Evolutionary conservation across 2,888 invertebrate species (phyloP).

Genomic region (Apamea crenata): DNA sequence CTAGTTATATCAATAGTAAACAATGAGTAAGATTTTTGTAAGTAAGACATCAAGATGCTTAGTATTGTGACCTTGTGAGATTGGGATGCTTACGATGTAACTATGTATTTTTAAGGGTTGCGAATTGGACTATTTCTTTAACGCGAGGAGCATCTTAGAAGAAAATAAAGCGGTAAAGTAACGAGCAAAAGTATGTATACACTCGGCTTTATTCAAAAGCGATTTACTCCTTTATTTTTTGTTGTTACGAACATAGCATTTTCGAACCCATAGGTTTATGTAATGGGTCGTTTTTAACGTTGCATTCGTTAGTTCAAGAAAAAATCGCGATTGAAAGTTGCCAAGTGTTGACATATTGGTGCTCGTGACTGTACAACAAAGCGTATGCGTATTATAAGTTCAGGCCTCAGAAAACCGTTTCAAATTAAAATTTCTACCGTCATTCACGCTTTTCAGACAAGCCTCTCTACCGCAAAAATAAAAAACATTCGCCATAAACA

Average conservation of each 20-base stretch:
- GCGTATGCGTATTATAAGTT: neutral
- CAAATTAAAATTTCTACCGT: constrained; percentile 9
- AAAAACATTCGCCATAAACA: constrained; percentile 12
- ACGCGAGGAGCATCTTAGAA: neutral
- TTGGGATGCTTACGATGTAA: constrained; percentile 7
- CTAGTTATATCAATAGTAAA: constrained; percentile 69
- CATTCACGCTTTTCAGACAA: constrained; percentile 18
- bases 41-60: constrained; percentile 17
- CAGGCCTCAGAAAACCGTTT: neutral
- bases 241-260: too few species aligned
- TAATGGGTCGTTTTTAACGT: too few species aligned
- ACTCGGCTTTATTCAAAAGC: too few species aligned
- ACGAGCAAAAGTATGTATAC: too few species aligned
- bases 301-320: too few species aligned
- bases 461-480: constrained; percentile 25
- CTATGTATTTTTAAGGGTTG: neutral
- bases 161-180: neutral
- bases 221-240: too few species aligned
- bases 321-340: too few species aligned
- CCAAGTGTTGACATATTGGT: too few species aligned
- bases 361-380: too few species aligned
- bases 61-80: constrained; percentile 5
- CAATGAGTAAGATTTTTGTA: constrained; percentile 61
- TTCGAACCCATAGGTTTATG: too few species aligned
- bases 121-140: neutral